A percentile compares a stretch with the other conserved stretches of the same genome.
These are phyloP conservation scores for Coelopa pilipes DNA, from an alignment of 2,888 invertebrate species.

Conservation along the genomic window DNA sequence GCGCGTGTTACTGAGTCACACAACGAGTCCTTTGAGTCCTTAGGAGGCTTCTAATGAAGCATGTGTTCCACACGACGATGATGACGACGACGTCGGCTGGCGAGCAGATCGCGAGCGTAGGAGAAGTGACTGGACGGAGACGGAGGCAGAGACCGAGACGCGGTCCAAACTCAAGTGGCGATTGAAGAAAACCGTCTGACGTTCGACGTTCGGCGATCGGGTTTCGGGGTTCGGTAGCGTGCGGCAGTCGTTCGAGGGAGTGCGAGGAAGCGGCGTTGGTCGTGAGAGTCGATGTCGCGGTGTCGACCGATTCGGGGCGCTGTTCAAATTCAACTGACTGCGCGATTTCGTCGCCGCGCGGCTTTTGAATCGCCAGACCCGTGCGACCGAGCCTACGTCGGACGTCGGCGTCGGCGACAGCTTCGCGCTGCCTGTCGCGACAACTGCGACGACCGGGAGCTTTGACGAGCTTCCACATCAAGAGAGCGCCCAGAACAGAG, in stretches of 20 bases:
- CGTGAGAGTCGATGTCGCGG: not conserved
- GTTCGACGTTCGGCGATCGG: not conserved
- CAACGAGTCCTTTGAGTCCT: constrained; percentile 23
- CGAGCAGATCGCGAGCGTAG: not conserved
- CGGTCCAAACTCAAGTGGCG: too few relatives aligned
- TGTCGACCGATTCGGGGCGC: constrained; percentile 45
- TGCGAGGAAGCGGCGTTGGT: not conserved
- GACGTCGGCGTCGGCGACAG: too few relatives aligned
- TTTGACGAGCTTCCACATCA: too few relatives aligned
- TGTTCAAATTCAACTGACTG: constrained; percentile 48
- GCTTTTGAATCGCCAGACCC: constrained; percentile 15
- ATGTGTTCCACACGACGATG: constrained; percentile 7
- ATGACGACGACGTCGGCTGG: not conserved
- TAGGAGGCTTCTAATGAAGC: constrained; percentile 15
- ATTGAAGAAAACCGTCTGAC: not conserved
- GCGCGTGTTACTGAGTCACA: constrained; percentile 12
- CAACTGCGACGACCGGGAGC: too few relatives aligned
- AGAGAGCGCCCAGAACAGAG: too few relatives aligned
- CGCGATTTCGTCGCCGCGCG: constrained; percentile 14
- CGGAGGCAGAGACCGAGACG: too few relatives aligned
- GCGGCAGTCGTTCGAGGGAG: not conserved
- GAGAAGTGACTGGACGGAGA: not conserved
- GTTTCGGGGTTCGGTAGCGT: not conserved
- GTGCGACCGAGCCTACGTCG: too few relatives aligned
- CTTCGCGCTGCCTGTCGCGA: too few relatives aligned